These are phyloP conservation scores for Phyllostomus hastatus DNA, from an alignment of 2,113 vertebrate genomes.

Conservation along the genomic window DNA sequence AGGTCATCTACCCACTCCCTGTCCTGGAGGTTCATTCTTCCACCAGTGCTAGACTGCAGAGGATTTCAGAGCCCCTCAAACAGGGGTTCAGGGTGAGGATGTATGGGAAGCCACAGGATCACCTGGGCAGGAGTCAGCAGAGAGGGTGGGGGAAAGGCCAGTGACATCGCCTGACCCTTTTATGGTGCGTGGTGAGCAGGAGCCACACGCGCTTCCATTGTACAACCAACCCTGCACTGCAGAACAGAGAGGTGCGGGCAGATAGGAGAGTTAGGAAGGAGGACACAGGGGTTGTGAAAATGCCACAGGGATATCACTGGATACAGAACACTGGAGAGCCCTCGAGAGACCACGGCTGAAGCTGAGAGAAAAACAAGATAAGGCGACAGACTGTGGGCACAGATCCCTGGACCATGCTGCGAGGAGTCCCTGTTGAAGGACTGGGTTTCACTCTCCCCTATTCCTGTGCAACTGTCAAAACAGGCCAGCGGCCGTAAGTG, in stretches of 20 bases:
- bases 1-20: background rate
- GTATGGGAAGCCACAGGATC: background rate
- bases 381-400: background rate
- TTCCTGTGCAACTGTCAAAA: background rate
- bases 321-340: background rate
- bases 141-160: background rate
- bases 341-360: background rate
- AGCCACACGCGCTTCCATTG: background rate
- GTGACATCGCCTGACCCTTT: background rate
- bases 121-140: background rate
- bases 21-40: background rate
- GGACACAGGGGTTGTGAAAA: background rate
- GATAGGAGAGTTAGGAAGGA: background rate
- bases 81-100: background rate
- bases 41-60: background rate
- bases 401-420: background rate
- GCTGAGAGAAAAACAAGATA: background rate
- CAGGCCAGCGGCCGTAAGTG: background rate
- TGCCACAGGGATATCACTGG: background rate
- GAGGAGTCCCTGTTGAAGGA: background rate
- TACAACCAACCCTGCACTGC: accelerated
- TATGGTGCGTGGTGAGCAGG: background rate
- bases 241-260: background rate
- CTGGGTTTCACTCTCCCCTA: background rate
- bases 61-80: background rate